Conservation (phyloP, 2,797 vertebrate species). For the Philypnodon macrostomus region DNA sequence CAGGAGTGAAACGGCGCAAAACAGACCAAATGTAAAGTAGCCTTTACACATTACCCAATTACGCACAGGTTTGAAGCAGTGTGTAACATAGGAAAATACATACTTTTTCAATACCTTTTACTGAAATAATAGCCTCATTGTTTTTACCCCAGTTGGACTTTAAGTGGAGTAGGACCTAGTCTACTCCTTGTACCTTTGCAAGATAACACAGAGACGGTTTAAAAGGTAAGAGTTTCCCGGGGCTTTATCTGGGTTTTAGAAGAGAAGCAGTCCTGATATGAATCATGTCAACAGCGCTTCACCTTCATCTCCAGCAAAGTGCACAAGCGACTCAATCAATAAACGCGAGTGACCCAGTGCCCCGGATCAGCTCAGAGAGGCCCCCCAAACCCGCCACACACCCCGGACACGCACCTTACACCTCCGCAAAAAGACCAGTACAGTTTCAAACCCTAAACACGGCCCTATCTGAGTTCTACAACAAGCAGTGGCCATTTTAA, state of each 20-base stretch:
- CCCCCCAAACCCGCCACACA: not conserved
- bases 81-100: no score
- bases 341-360: conserved; percentile 7
- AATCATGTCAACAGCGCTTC: conserved; percentile 12
- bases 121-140: no score
- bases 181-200: no score
- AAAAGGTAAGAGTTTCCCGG: not conserved
- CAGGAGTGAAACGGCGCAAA: not conserved
- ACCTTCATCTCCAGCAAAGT: conserved; percentile 13
- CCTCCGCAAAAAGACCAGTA: not conserved
- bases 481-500: not conserved
- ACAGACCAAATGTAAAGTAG: no score
- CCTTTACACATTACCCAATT: no score
- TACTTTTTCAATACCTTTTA: no score
- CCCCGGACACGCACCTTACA: not conserved
- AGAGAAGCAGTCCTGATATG: conserved; percentile 9
- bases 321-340: conserved; percentile 12
- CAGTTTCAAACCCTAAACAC: no score
- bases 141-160: no score
- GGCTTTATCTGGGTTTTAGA: not conserved
- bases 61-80: no score
- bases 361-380: not conserved
- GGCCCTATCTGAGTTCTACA: not conserved
- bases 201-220: no score
- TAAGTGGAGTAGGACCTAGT: no score